Percentiles rank a stretch among this genome's conserved stretches.
Evolutionary conservation across 2,888 invertebrate genomes (phyloP).

Genomic region (Cephus pygmeus): DNA sequence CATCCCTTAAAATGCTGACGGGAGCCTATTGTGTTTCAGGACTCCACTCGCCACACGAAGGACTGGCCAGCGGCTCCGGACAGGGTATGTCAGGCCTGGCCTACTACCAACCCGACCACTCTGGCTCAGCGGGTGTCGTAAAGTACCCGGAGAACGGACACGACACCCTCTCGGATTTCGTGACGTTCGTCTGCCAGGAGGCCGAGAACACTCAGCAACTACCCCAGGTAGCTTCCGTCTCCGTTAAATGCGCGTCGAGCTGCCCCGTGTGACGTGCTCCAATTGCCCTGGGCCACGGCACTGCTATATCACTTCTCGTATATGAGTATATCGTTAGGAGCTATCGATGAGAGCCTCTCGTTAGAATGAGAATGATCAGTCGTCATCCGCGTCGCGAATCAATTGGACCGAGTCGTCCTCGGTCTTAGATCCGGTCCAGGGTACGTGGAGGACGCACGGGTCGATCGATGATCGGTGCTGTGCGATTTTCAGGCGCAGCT

Average conservation of each 20-base stretch:
- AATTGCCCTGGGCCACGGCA: conserved; percentile 47
- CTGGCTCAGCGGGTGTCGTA: conserved; percentile 63
- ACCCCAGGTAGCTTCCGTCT: conserved; percentile 73
- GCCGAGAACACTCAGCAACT: conserved; percentile 82
- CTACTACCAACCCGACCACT: conserved; percentile 72
- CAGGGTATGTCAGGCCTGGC: conserved; percentile 66
- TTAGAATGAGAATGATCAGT: too few species aligned
- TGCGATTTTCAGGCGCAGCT: conserved; percentile 68
- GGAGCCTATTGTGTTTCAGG: conserved; percentile 59
- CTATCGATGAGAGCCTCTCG: too few species aligned
- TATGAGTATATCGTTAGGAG: too few species aligned
- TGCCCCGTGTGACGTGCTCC: conserved; percentile 51
- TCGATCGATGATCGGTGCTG: conserved; percentile 63
- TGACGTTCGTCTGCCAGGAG: conserved; percentile 96
- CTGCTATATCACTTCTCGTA: too few species aligned
- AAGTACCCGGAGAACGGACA: conserved; percentile 88
- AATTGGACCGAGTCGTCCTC: neutral
- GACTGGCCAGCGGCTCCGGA: conserved; percentile 68
- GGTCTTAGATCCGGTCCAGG: conserved; percentile 33
- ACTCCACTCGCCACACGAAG: conserved; percentile 68
- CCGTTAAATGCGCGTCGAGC: conserved; percentile 36
- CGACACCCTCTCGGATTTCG: conserved; percentile 95
- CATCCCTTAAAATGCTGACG: conserved; percentile 10
- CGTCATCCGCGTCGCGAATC: neutral
- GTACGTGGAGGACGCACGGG: conserved; percentile 54